These are phyloP conservation scores for Xyrichtys novacula DNA, from an alignment of 2,797 vertebrate species.

Conservation along the genomic window DNA sequence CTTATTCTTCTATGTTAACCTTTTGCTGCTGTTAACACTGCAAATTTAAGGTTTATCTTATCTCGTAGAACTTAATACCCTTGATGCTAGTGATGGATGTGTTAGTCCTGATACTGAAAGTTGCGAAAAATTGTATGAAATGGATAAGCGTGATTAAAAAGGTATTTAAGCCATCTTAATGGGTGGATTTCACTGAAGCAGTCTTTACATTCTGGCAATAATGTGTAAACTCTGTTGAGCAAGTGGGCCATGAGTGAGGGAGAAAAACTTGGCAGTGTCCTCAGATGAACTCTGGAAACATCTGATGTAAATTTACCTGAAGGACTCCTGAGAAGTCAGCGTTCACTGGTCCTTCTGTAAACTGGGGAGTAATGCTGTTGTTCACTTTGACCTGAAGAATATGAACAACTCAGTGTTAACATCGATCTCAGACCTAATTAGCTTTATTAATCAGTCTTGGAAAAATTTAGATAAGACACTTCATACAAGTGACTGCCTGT, in stretches of 20 bases:
- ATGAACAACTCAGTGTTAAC: constrained; percentile 44
- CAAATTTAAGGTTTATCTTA: no score
- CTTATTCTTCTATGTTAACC: no score
- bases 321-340: constrained; percentile 93
- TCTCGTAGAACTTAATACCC: not conserved
- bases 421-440: constrained; percentile 4
- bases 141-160: not conserved
- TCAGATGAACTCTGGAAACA: not conserved
- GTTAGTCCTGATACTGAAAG: not conserved
- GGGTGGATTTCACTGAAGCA: not conserved
- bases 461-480: not conserved
- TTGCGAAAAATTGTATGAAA: not conserved
- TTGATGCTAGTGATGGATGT: not conserved
- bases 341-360: constrained; percentile 91
- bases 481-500: not conserved
- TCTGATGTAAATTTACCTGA: constrained; percentile 83
- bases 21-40: no score
- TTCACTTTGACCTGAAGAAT: constrained; percentile 88
- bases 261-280: not conserved
- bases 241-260: not conserved
- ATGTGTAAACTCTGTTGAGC: not conserved
- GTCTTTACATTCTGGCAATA: not conserved
- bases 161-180: not conserved
- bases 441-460: not conserved
- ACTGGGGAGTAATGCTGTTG: constrained; percentile 90